Evolutionary conservation across 1,140 invertebrate genomes (phyloP).

Genomic region (Anastrepha ludens): DNA sequence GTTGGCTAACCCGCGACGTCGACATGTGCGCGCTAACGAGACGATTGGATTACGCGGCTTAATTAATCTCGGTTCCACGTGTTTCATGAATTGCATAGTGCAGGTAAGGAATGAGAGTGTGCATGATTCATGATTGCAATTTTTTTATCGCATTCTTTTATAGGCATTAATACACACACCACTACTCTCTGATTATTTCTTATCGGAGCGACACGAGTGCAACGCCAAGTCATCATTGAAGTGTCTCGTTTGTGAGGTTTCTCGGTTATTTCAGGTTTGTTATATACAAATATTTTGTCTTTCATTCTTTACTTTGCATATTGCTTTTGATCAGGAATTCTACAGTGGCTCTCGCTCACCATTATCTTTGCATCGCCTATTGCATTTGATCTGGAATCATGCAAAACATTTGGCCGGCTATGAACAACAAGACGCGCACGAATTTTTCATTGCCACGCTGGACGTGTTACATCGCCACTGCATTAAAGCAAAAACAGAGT

Average conservation of each 20-base stretch:
- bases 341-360: slow-evolving; percentile 93
- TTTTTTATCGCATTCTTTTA: slow-evolving; percentile 53
- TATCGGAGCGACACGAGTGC: slow-evolving; percentile 93
- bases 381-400: slow-evolving; percentile 97
- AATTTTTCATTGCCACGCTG: slow-evolving; percentile 97
- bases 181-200: slow-evolving; percentile 94
- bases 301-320: slow-evolving; percentile 51
- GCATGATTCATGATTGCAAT: background rate
- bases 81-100: slow-evolving; percentile 99
- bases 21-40: slow-evolving; percentile 86
- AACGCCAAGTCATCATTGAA: slow-evolving; percentile 78
- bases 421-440: slow-evolving; percentile 98
- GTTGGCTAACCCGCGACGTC: slow-evolving; percentile 83
- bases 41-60: slow-evolving; percentile 93
- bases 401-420: slow-evolving; percentile 96
- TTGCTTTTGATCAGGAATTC: slow-evolving; percentile 82
- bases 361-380: slow-evolving; percentile 89
- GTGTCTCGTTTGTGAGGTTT: slow-evolving; percentile 96
- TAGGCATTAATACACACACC: slow-evolving; percentile 94
- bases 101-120: slow-evolving; percentile 77
- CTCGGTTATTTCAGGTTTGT: slow-evolving; percentile 83
- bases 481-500: slow-evolving; percentile 73
- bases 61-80: slow-evolving; percentile 98
- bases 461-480: slow-evolving; percentile 87
- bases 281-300: slow-evolving; percentile 53